A percentile compares a stretch with the other conserved stretches of the same genome.
These are phyloP conservation scores for Panzeria rudis DNA, from an alignment of 2,888 invertebrate genomes.

Conservation along the genomic window DNA sequence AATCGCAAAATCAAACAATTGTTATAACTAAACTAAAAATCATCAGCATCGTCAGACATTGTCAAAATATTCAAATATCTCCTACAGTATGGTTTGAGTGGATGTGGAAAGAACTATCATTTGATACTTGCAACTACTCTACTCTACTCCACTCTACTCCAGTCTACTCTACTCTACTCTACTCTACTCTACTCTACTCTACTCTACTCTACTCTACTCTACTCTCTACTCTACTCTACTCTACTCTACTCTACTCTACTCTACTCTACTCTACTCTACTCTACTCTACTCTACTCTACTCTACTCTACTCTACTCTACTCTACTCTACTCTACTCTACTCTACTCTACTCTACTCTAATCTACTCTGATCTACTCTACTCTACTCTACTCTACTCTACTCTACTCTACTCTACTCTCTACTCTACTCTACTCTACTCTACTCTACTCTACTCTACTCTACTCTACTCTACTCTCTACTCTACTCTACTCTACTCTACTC, in stretches of 20 bases:
- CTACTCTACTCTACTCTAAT: too few species aligned
- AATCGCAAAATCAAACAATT: slow-evolving; percentile 58
- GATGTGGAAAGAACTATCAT: background rate
- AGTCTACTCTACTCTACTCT: background rate
- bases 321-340: too few species aligned
- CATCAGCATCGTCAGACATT: slow-evolving; percentile 49
- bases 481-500: too few species aligned
- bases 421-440: too few species aligned
- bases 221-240: background rate
- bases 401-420: too few species aligned
- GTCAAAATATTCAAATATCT: slow-evolving; percentile 26
- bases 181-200: background rate
- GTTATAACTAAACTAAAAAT: slow-evolving; percentile 45
- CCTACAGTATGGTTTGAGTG: background rate
- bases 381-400: too few species aligned
- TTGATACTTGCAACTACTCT: background rate
- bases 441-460: too few species aligned
- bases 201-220: background rate
- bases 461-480: too few species aligned
- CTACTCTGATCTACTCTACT: too few species aligned
- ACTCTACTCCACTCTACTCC: background rate
- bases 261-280: background rate
- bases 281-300: background rate
- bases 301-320: too few species aligned
- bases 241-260: background rate